Base-by-base conservation (phyloP, 2,797 vertebrate species). In the Cossypha dichroa region DNA sequence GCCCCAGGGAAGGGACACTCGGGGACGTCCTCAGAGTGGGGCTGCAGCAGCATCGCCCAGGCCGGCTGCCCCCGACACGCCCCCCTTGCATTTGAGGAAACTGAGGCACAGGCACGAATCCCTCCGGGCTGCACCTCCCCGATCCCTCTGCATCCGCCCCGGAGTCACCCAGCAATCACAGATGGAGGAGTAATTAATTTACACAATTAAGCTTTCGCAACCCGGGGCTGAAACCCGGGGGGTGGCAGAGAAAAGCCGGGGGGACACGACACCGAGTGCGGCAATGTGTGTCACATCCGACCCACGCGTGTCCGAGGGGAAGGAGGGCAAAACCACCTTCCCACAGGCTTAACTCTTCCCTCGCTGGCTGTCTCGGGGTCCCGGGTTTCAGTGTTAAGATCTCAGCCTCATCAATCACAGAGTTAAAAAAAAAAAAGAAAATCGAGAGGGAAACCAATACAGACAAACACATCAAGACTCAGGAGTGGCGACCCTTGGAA, bases 401-500 rank as follows among this genome's bases (percentile, higher is more conserved):
- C 77, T 86, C 88, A 88, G 94, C 67, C 88, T 95, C 95, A 96
- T 94, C 80, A 80, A 93, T 96, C 94, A 97, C 40, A 4, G 63
- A 87, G 85, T 94, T 96, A 34, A 34, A 29, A 86, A 94, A 95
- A 95, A 64, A 64, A 73, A 49, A 45, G 43, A 45, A 77, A 91
- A 85, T 87, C 85, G 85, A 80, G 92, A 87, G 72, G 74, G 88
- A 97, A 97, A 95, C 81, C 89, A 96, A 94, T 95, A 83, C 82
- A 95, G 91, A 78, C 84, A 96, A 95, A 97, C 95, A 90, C 96
- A 95, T 89, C 95, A 95, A 96, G 92, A 94, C 95, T 93, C 94
- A 64, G 63, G 95, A 94, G 92, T 96, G 96, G 94, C 96, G 96
- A 97, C 97, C 97, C 96, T 96, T 96, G 93, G 96, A 97, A 95